Conservation (phyloP, 2,797 vertebrate genomes). For the Alosa sapidissima region DNA sequence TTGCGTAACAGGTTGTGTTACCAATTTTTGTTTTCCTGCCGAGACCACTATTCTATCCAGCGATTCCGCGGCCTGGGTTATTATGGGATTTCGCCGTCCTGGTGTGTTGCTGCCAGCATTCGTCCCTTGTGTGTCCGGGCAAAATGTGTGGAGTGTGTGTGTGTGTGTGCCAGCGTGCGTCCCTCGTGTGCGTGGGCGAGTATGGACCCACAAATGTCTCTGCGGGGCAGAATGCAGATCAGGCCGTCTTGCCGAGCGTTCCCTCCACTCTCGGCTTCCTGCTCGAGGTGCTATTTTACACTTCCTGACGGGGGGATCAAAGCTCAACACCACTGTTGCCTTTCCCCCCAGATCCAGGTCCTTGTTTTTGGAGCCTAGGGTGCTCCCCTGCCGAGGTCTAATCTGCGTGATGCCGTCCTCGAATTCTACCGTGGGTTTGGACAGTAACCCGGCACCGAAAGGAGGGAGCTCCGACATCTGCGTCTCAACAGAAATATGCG, state of each 20-base stretch:
- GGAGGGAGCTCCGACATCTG: constrained; percentile 45
- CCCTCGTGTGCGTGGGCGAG: constrained; percentile 40
- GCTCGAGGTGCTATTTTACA: constrained; percentile 49
- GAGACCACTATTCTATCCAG: constrained; percentile 5
- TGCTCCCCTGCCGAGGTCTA: constrained; percentile 53
- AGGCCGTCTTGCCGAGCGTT: constrained; percentile 50
- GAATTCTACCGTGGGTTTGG: constrained; percentile 42
- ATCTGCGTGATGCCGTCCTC: constrained; percentile 53
- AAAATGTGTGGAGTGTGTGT: background rate
- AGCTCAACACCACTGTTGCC: constrained; percentile 49
- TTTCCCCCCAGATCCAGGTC: constrained; percentile 36
- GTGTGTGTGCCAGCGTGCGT: constrained; percentile 25
- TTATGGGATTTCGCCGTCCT: constrained; percentile 32
- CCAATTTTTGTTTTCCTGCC: constrained; percentile 13
- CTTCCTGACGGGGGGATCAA: constrained; percentile 63
- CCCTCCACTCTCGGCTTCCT: constrained; percentile 51
- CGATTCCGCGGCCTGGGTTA: constrained; percentile 38
- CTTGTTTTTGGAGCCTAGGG: constrained; percentile 55
- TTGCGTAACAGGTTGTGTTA: background rate
- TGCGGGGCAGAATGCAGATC: constrained; percentile 38
- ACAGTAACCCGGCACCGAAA: constrained; percentile 21
- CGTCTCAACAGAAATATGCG: constrained; percentile 54
- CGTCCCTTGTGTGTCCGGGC: too few relatives aligned
- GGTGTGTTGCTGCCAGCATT: constrained; percentile 23
- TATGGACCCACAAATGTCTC: constrained; percentile 32